Conservation (phyloP, 92 coral and sea anemone species). For the Micromussa lordhowensis region DNA sequence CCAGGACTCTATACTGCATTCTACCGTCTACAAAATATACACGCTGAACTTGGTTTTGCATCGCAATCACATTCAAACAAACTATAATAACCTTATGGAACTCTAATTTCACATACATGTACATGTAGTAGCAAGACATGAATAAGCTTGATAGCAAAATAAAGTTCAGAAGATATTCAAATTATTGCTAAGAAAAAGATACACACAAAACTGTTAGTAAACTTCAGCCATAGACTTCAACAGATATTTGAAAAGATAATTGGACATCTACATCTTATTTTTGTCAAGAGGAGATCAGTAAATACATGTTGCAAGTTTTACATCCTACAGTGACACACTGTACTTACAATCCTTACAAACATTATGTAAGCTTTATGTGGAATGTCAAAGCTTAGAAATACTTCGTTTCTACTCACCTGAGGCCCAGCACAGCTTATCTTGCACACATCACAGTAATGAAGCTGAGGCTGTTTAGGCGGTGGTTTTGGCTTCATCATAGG, state of each 20-base stretch:
- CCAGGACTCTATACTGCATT: neutral
- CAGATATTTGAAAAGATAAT: neutral
- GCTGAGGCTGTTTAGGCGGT: slow-evolving; percentile 94
- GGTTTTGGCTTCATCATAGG: slow-evolving; percentile 76
- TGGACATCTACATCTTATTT: neutral
- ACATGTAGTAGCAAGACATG: neutral
- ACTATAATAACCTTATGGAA: neutral
- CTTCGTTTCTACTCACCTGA: slow-evolving; percentile 66
- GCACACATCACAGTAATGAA: slow-evolving; percentile 98
- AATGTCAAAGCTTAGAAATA: neutral
- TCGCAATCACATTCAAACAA: neutral
- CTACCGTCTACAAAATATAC: neutral
- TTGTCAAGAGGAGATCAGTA: neutral
- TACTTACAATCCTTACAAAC: too few species aligned
- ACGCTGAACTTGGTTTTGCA: neutral
- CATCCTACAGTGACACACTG: too few species aligned
- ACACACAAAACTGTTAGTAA: neutral
- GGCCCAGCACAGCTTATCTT: slow-evolving; percentile 99
- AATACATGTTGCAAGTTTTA: too few species aligned
- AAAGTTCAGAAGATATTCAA: neutral
- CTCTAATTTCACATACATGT: neutral
- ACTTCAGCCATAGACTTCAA: neutral
- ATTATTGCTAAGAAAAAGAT: too few species aligned
- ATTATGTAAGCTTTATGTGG: too few species aligned
- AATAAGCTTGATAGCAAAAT: neutral